phyloP scores from a whole-genome alignment of 2,888 invertebrate genomes.

The Dermolepida albohirtum region DNA sequence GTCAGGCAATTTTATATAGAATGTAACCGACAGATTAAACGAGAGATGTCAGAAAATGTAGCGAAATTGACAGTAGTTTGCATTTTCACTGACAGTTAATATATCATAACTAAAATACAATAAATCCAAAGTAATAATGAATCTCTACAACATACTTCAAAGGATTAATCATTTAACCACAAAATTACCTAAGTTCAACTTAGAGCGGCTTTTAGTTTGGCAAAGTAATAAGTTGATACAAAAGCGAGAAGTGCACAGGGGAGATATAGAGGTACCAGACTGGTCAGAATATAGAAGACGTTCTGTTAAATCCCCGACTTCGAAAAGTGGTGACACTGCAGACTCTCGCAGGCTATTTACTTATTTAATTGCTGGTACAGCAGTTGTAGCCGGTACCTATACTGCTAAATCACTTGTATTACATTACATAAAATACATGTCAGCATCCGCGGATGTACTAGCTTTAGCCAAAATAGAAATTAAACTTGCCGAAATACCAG shows the following conservation, averaged over 20 bases:
- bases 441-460: slow-evolving; percentile 78
- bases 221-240: neutral
- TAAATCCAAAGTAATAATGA: neutral
- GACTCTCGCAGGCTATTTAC: slow-evolving; percentile 79
- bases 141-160: neutral
- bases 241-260: slow-evolving; percentile 83
- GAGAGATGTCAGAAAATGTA: too few relatives aligned
- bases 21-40: too few relatives aligned
- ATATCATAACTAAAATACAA: neutral
- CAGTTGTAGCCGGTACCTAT: slow-evolving; percentile 71
- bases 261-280: slow-evolving; percentile 87
- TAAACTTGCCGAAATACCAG: slow-evolving; percentile 75
- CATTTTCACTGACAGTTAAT: too few relatives aligned
- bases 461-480: slow-evolving; percentile 84
- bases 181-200: neutral
- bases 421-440: slow-evolving; percentile 72
- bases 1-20: too few relatives aligned
- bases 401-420: slow-evolving; percentile 70
- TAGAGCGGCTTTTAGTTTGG: neutral
- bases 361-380: slow-evolving; percentile 81
- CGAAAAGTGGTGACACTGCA: slow-evolving; percentile 68
- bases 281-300: slow-evolving; percentile 84
- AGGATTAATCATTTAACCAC: neutral
- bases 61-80: too few relatives aligned
- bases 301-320: slow-evolving; percentile 70